Base-by-base conservation (phyloP, 2,113 vertebrate species). In the Crotalus tigris region DNA sequence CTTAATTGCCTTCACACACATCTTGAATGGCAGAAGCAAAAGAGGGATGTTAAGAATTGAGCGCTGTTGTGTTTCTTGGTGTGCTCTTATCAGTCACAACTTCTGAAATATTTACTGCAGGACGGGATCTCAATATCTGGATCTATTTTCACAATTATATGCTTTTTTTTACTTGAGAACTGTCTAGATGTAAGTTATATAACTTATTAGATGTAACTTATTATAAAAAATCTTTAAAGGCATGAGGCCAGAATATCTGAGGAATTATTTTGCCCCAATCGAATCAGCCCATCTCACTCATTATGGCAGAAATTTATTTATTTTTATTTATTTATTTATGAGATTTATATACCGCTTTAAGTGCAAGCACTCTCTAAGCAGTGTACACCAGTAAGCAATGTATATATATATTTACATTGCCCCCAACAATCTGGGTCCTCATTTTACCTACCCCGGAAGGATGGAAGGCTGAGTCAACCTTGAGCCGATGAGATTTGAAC, bases 1-100 rank as follows among this genome's bases (percentile, higher is more conserved):
- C 54, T 93, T 90, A 87, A 90, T 90, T 87, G 92, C 57, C 29
- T 93, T 90, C 15, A 87, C 86, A 87, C 44, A 29, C 5, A 17
- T 64, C 57, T 86, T 86, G 12, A 39, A 61, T 93, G 92, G 64
- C 89, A 90, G 61, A 90, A 90, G 57, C 75, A 54, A 49, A 90
- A 11, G 46, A 61, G 51, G 53, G 61, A 64, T 86, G 44, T 17
- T n/a, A 64, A 58, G 4, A 49, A 61, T 61, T 49, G 11, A 86
- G n/a, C 2, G 1, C 55, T 53, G 6, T 54, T 39, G 57, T 51
- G 51, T 53, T 92, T 9, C 49, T 55, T 15, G 10, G n/a, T 24
- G 44, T 46, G 54, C 24, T 85, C 53, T 57, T n/a, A 55, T 24
- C 29, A 51, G 46, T 15, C 26, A 21, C 59, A 9, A 26, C 24